Conservation (phyloP, 2,888 invertebrate genomes). For the Lottia scabra region DNA sequence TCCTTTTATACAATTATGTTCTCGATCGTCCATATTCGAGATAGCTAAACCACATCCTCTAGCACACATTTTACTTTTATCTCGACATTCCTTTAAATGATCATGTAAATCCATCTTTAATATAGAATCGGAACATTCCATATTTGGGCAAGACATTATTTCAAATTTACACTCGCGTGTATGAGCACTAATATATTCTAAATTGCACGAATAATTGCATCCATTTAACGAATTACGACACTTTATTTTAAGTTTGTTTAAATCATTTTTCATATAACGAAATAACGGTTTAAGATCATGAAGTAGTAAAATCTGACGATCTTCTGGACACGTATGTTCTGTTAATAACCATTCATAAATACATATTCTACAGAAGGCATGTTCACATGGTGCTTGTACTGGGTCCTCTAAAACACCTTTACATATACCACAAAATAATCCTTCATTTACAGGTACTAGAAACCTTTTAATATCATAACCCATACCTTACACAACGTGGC, state of each 20-base stretch:
- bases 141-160: conserved; percentile 45
- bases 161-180: conserved; percentile 44
- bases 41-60: conserved; percentile 54
- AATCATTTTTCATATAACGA: conserved; percentile 56
- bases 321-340: conserved; percentile 58
- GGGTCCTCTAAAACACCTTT: conserved; percentile 58
- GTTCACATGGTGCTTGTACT: conserved; percentile 61
- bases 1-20: conserved; percentile 60
- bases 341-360: conserved; percentile 58
- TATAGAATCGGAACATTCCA: conserved; percentile 39
- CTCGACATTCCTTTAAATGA: conserved; percentile 34
- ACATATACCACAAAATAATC: conserved; percentile 59
- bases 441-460: conserved; percentile 48
- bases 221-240: conserved; percentile 47
- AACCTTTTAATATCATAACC: conserved; percentile 59
- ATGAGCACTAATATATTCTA: conserved; percentile 47
- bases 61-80: conserved; percentile 43
- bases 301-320: conserved; percentile 42
- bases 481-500: conserved; percentile 32
- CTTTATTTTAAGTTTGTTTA: conserved; percentile 45
- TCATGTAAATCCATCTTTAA: conserved; percentile 36
- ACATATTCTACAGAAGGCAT: conserved; percentile 58
- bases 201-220: conserved; percentile 39
- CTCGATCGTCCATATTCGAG: conserved; percentile 35
- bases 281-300: conserved; percentile 47